These are phyloP conservation scores for Todiramphus chloris DNA, from an alignment of 2,113 vertebrate genomes.

Conservation along the genomic window DNA sequence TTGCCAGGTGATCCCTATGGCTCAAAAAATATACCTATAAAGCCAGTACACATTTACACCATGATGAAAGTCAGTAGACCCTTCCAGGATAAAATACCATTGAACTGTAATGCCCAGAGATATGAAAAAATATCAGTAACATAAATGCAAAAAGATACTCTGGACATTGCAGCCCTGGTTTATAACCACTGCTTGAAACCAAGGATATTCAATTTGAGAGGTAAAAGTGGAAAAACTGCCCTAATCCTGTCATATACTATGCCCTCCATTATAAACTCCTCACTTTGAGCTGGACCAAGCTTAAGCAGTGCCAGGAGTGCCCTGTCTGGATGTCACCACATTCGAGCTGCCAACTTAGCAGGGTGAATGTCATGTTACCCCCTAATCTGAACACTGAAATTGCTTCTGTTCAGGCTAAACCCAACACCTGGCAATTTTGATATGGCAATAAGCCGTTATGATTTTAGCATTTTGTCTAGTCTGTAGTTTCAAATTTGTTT, in stretches of 20 bases:
- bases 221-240: background rate
- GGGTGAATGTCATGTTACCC: background rate
- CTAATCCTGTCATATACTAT: background rate
- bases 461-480: background rate
- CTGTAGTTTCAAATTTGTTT: background rate
- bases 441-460: background rate
- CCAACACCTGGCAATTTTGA: background rate
- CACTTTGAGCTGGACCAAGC: background rate
- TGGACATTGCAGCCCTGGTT: background rate
- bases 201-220: background rate
- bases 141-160: background rate
- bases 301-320: background rate
- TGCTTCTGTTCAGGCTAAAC: background rate
- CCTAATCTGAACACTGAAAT: background rate
- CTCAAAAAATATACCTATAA: background rate
- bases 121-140: background rate
- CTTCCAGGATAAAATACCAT: background rate
- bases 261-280: background rate
- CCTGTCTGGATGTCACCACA: background rate
- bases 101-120: background rate
- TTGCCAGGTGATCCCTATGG: background rate
- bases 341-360: background rate
- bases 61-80: background rate
- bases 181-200: background rate
- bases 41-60: background rate